These are phyloP conservation scores for Lysandra coridon DNA, from an alignment of 2,888 invertebrate genomes.

Conservation along the genomic window DNA sequence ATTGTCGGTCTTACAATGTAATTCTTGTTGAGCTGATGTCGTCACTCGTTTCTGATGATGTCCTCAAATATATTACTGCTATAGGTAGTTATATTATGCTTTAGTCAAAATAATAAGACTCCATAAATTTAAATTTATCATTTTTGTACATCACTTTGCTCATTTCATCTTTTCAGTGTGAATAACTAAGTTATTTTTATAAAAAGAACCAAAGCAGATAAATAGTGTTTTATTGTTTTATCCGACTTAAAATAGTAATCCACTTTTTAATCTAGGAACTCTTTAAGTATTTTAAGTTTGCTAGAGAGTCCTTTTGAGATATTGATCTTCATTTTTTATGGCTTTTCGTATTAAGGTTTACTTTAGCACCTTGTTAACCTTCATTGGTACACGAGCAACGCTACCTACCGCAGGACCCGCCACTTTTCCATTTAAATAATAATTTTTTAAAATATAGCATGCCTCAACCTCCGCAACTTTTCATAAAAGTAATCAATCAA, in stretches of 20 bases:
- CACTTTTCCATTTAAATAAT: constrained; percentile 33
- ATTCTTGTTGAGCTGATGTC: background rate
- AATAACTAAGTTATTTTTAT: background rate
- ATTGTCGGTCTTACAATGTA: background rate
- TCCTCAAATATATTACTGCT: background rate
- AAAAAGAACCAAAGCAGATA: background rate
- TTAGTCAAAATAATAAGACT: background rate
- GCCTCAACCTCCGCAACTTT: constrained; percentile 14
- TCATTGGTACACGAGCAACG: constrained; percentile 51
- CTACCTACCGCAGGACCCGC: constrained; percentile 64
- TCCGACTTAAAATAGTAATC: too few species aligned
- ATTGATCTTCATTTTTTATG: constrained; percentile 57
- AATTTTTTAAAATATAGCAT: constrained; percentile 15
- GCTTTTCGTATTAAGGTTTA: constrained; percentile 65
- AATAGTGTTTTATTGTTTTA: too few species aligned
- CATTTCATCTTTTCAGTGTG: background rate
- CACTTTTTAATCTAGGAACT: background rate
- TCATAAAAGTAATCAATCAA: constrained; percentile 23
- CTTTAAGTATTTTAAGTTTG: background rate
- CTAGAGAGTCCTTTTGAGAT: constrained; percentile 30
- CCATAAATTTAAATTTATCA: background rate
- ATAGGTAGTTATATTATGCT: background rate
- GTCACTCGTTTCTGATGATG: background rate
- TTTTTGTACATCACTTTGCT: background rate
- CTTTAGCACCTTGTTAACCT: constrained; percentile 75